Base-by-base conservation (phyloP, 2,888 invertebrate species). In the Noctuana brunneofusca region DNA sequence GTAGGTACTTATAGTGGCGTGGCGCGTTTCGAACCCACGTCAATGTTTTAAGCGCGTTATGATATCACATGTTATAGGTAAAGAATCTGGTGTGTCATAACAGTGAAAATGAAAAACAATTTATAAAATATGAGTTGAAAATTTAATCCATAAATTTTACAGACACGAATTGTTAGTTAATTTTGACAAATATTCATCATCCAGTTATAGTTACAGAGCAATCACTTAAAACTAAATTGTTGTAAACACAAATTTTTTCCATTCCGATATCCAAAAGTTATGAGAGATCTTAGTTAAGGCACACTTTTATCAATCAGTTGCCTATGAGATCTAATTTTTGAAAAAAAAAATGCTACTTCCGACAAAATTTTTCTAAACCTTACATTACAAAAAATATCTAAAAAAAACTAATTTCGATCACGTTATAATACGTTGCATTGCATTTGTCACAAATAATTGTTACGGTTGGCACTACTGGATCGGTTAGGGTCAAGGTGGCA, bases 321-420 rank as follows among this genome's bases (percentile, higher is more conserved):
- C 86, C 86, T 76, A 86, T 89, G 90, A 90, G 90, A 89, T 89
- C 89, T 84, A 81, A 79, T 83, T 85, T 84, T 88, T 85, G 83
- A 84, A 83, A 83, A 78, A 79, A 58, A 59, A 62, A 62, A 63
- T 80, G 80, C 76, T 71, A 81, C 81, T 74, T 81, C 80, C 75
- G 70, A 80, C 75, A 75, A 64, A 72, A 73, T 81, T 84, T 83
- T 82, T 82, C 84, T 84, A 84, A 81, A 76, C 68, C 78, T 79
- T 80, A 80, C 64, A 78, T 69, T 75, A 76, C 70, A 74, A 75
- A 77, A 77, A 75, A 74, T 72, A 74, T 63, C 73, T 72, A 71
- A 78, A 79, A 78, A 76, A 75, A 74, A 66, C 69, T 66, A 66
- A 65, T 69, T 71, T 72, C 76, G 71, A 80, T 82, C 75, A 86